Evolutionary conservation across 2,888 invertebrate species (phyloP).

Genomic region (Notodonta dromedarius): DNA sequence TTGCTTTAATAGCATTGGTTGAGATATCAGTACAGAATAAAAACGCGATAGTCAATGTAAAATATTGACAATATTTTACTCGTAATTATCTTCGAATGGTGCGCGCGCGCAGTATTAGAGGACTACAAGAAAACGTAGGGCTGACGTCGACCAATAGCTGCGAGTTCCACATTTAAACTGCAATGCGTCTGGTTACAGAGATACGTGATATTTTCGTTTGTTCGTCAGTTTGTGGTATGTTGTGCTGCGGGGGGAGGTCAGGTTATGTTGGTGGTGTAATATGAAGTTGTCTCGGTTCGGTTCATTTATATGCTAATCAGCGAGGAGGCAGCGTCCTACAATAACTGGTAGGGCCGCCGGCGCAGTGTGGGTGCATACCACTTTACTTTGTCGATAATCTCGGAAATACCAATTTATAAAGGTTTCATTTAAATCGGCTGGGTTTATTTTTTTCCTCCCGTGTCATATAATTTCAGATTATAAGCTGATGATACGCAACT

Average conservation of each 20-base stretch:
- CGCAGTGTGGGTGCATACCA: constrained; percentile 46
- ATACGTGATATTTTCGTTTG: constrained; percentile 46
- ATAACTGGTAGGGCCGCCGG: constrained; percentile 62
- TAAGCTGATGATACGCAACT: constrained; percentile 1
- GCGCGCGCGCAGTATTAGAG: constrained; percentile 53
- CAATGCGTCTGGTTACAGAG: constrained; percentile 51
- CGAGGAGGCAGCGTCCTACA: constrained; percentile 65
- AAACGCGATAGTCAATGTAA: constrained; percentile 55
- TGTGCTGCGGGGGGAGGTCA: constrained; percentile 44
- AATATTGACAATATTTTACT: constrained; percentile 67
- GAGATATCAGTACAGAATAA: constrained; percentile 61
- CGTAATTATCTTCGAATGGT: constrained; percentile 48
- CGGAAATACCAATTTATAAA: constrained; percentile 27
- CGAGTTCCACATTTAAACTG: constrained; percentile 62
- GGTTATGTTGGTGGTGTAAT: constrained; percentile 55
- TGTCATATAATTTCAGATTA: constrained; percentile 8
- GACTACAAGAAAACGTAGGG: constrained; percentile 39
- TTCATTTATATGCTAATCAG: constrained; percentile 82
- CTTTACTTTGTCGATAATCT: constrained; percentile 42
- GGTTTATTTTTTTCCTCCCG: constrained; percentile 8
- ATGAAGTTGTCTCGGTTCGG: constrained; percentile 78
- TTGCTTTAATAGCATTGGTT: constrained; percentile 63
- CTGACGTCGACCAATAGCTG: constrained; percentile 56
- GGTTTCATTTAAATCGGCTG: constrained; percentile 27
- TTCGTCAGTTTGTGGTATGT: constrained; percentile 23